Base-by-base conservation (phyloP, 2,888 invertebrate genomes). In the Drosophila multiciliata region DNA sequence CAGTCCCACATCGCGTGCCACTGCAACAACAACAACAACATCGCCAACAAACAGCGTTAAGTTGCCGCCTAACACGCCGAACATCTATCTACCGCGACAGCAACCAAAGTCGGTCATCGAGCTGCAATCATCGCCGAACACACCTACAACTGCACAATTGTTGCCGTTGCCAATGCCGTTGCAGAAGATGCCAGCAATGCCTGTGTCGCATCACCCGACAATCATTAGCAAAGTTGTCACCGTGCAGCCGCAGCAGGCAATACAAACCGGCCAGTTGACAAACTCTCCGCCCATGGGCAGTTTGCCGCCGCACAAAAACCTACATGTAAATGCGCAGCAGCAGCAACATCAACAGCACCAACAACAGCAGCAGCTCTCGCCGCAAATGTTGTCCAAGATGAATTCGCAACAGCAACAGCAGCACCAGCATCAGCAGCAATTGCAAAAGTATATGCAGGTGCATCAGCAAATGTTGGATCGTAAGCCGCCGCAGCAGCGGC, bases 101-200 rank as follows among this genome's bases (percentile, higher is more conserved):
- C 82, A 83, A 29, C 59, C 76, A 35, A 91, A 94, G 93, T 88
- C 94, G 91, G 88, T 92, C 91, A 86, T 88, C 11, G 91, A 91
- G 36, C 12, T 85, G 65, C 85, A 78, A 32, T 77, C 88, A 8
- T 35, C 42, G 23, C 36, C 26, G 26, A 12, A 42, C 20, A 1
- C 59, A 6, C 9, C 59, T 6, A 15, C 68, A 26, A 38, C 59
- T 29, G 78, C 87, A 17, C 90, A 90, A 40, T 57, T 87, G 58
- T 66, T 90, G 50, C 84, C 91, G 3, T 62, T 90, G 66, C 89
- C 90, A 5, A 75, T 92, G 62, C 76, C 91, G 0, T 63, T 92
- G 53, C 92, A 91, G 63, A 92, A 92, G 73, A 87, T 91, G 83
- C 81, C 89, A 11, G 87, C 91, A 7, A 76, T 90, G 66, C 86